phyloP scores from a whole-genome alignment of 2,113 vertebrate genomes.

The Austrofundulus limnaeus region DNA sequence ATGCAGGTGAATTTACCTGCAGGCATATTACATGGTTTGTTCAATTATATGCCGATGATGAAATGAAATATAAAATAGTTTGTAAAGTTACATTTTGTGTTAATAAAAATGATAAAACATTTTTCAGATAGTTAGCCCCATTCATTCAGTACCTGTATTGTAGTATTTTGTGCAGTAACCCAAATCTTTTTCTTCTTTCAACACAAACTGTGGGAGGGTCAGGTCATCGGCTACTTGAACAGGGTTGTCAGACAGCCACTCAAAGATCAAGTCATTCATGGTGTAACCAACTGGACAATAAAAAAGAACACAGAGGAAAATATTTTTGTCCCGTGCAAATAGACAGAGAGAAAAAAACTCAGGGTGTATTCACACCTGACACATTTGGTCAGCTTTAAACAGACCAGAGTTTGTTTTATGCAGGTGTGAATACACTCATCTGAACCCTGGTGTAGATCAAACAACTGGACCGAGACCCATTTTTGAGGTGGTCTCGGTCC shows the following conservation, averaged over 20 bases:
- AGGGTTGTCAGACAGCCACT: constrained; percentile 88
- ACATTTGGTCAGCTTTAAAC: too few species aligned
- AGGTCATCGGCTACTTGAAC: constrained; percentile 93
- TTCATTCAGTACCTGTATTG: constrained; percentile 86
- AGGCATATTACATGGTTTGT: neutral
- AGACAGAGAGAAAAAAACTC: constrained; percentile 5
- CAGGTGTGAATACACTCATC: too few species aligned
- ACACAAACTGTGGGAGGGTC: constrained; percentile 91
- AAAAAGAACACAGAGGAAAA: constrained; percentile 16
- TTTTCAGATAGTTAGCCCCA: too few species aligned
- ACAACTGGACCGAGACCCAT: too few species aligned
- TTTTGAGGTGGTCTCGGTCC: too few species aligned
- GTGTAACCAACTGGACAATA: constrained; percentile 89
- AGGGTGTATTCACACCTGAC: too few species aligned
- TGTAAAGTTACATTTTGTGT: neutral
- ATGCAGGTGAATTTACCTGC: constrained; percentile 94
- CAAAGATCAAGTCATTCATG: constrained; percentile 93
- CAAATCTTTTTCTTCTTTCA: constrained; percentile 90
- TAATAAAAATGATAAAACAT: neutral
- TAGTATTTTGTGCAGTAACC: constrained; percentile 94
- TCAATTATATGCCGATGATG: neutral
- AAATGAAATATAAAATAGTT: neutral
- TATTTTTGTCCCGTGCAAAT: too few species aligned
- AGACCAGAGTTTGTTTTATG: too few species aligned
- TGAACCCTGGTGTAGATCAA: too few species aligned